phyloP scores from a whole-genome alignment of 1,140 invertebrate species.

The Monomorium pharaonis region DNA sequence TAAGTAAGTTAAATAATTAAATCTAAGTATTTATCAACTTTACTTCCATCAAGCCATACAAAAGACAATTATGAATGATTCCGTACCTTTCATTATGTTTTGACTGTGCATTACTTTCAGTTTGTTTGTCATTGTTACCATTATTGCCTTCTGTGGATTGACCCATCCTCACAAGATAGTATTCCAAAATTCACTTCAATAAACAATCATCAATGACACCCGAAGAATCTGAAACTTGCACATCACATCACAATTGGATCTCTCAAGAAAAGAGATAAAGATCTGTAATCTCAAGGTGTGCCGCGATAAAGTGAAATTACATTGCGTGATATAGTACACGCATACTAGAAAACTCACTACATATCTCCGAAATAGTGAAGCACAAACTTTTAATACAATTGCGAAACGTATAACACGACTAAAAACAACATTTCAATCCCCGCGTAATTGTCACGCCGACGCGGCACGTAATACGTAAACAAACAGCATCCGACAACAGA shows the following conservation, averaged over 20 bases:
- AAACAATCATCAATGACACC: neutral
- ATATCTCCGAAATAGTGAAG: neutral
- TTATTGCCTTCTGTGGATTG: neutral
- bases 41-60: neutral
- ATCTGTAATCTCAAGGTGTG: neutral
- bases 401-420: neutral
- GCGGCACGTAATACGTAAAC: neutral
- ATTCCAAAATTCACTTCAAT: neutral
- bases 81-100: conserved; percentile 30
- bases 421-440: neutral
- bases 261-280: neutral
- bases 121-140: neutral
- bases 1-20: neutral
- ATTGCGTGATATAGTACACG: neutral
- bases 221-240: neutral
- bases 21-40: neutral
- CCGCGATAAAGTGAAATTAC: neutral
- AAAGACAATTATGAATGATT: neutral
- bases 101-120: neutral
- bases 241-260: neutral
- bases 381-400: neutral
- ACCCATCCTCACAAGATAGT: neutral
- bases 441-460: neutral
- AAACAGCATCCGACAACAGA: neutral
- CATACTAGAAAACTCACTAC: neutral